phyloP scores from a whole-genome alignment of 1,140 invertebrate species.

The Ganaspis sp. region DNA sequence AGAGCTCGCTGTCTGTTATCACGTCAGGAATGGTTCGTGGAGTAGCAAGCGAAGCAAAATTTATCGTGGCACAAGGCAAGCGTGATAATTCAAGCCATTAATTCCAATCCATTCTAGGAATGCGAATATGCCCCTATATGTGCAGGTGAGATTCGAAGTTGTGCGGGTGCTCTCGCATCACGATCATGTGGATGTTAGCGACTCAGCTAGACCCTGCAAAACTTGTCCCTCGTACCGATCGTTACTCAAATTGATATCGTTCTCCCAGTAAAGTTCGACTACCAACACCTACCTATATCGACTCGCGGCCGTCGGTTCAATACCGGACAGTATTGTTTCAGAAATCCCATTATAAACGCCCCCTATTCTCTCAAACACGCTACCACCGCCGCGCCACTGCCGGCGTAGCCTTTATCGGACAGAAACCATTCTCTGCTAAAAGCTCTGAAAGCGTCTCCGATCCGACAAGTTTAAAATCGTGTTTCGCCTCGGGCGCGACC shows the following conservation, averaged over 20 bases:
- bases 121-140: slow-evolving; percentile 22
- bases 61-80: slow-evolving; percentile 20
- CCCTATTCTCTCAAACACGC: slow-evolving; percentile 40
- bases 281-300: slow-evolving; percentile 52
- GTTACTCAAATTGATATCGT: slow-evolving; percentile 58
- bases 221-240: slow-evolving; percentile 54
- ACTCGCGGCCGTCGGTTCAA: slow-evolving; percentile 51
- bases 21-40: slow-evolving; percentile 23
- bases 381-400: slow-evolving; percentile 42
- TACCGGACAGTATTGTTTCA: slow-evolving; percentile 56
- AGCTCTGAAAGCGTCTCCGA: slow-evolving; percentile 51
- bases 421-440: slow-evolving; percentile 46
- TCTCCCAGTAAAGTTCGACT: slow-evolving; percentile 50
- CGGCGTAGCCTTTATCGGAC: slow-evolving; percentile 47
- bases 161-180: not conserved
- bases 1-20: slow-evolving; percentile 21
- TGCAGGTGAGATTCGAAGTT: not conserved
- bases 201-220: slow-evolving; percentile 45
- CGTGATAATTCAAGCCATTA: slow-evolving; percentile 28
- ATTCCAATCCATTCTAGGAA: slow-evolving; percentile 28
- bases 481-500: slow-evolving; percentile 47
- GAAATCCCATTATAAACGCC: slow-evolving; percentile 51
- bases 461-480: slow-evolving; percentile 54
- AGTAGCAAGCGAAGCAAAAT: slow-evolving; percentile 25
- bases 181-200: slow-evolving; percentile 44